These are phyloP conservation scores for Cladopsammia gracilis DNA, from an alignment of 64 coral and sea anemone species.

Conservation along the genomic window DNA sequence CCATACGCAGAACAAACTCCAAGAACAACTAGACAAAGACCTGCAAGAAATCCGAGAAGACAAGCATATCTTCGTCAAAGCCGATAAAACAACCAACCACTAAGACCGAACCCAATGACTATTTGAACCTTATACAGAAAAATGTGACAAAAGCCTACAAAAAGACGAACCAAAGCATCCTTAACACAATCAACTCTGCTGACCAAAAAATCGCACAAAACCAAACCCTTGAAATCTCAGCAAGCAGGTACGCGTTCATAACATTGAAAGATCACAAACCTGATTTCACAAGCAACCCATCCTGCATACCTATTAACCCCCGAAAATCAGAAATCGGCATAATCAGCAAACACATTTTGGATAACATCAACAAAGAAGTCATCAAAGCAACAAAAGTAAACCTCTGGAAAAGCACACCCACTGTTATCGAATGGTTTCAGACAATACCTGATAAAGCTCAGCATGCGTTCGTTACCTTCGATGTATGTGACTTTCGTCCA, in stretches of 20 bases:
- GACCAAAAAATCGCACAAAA: slow-evolving; percentile 24
- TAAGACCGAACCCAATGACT: slow-evolving; percentile 46
- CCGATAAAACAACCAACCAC: slow-evolving; percentile 49
- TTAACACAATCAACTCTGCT: neutral
- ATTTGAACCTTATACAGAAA: slow-evolving; percentile 17
- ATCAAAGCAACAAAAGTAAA: slow-evolving; percentile 46
- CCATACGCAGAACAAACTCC: too few species aligned
- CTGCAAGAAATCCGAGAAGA: neutral
- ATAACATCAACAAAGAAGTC: slow-evolving; percentile 1
- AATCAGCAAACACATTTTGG: slow-evolving; percentile 48
- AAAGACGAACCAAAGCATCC: slow-evolving; percentile 3
- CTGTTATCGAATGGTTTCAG: slow-evolving; percentile 54
- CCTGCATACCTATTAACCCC: slow-evolving; percentile 1
- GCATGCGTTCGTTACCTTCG: slow-evolving; percentile 52
- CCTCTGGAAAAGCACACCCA: slow-evolving; percentile 4
- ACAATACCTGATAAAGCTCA: slow-evolving; percentile 28
- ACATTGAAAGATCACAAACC: slow-evolving; percentile 25
- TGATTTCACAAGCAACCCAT: neutral
- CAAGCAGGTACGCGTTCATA: slow-evolving; percentile 26
- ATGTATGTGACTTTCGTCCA: slow-evolving; percentile 54
- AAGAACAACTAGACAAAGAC: too few species aligned
- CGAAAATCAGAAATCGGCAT: slow-evolving; percentile 37
- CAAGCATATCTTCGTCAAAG: slow-evolving; percentile 33
- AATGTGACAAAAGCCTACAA: slow-evolving; percentile 49
- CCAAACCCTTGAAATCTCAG: slow-evolving; percentile 33